These are phyloP conservation scores for Cephus runcator DNA, from an alignment of 2,888 invertebrate species.

Conservation along the genomic window DNA sequence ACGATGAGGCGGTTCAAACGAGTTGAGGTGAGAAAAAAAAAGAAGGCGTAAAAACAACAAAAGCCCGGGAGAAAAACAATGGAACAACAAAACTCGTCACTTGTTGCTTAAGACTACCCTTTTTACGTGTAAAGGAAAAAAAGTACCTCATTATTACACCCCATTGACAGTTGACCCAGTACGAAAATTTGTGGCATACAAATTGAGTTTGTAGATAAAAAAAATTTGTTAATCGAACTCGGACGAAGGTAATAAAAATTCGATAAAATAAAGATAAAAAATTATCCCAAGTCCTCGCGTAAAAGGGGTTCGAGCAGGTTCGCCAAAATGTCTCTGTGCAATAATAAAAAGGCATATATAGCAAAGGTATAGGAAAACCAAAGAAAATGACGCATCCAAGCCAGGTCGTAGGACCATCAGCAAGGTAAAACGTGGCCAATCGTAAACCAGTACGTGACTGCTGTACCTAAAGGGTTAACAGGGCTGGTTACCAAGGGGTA, in stretches of 20 bases:
- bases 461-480: background rate
- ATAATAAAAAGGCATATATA: background rate
- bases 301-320: background rate
- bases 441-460: background rate
- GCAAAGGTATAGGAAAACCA: background rate
- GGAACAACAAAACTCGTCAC: background rate
- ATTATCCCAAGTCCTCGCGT: background rate
- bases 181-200: background rate
- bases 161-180: background rate
- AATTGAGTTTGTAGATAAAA: no score
- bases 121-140: background rate
- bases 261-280: background rate
- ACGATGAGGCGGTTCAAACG: background rate
- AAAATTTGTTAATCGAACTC: background rate
- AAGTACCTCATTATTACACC: background rate
- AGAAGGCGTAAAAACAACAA: background rate
- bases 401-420: background rate
- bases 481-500: background rate
- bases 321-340: background rate
- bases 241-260: background rate
- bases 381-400: background rate
- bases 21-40: background rate
- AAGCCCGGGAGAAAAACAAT: background rate
- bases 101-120: background rate
- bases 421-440: background rate